A percentile compares a stretch with the other conserved stretches of the same genome.
Evolutionary conservation across 2,113 vertebrate genomes (phyloP).

Genomic region (Pelmatolapia mariae): DNA sequence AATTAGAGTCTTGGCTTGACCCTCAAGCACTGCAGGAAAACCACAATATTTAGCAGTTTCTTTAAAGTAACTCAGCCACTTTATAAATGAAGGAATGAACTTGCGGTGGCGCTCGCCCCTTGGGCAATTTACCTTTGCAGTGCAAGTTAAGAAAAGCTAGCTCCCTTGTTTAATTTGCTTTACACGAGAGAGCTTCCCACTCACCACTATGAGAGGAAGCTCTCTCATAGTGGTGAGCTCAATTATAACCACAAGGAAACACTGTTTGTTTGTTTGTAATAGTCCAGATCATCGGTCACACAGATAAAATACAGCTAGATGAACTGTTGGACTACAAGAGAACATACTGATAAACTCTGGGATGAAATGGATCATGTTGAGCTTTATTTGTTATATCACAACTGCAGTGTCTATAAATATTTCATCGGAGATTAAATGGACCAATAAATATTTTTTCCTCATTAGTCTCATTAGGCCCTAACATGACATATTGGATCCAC

Average conservation of each 20-base stretch:
- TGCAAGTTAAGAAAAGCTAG: constrained; percentile 27
- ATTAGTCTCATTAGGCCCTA: not conserved
- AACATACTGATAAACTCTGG: not conserved
- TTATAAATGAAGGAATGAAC: constrained; percentile 39
- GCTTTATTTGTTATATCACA: not conserved
- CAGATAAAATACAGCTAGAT: not conserved
- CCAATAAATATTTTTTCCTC: not conserved
- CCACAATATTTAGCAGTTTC: not conserved
- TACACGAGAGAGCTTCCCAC: constrained; percentile 22
- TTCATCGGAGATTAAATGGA: constrained; percentile 14
- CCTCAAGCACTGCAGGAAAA: not conserved
- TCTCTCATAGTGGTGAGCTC: not conserved
- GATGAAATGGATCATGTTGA: not conserved
- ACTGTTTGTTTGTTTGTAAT: constrained; percentile 8
- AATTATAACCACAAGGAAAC: not conserved
- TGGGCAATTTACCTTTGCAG: constrained; percentile 31
- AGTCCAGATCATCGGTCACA: constrained; percentile 13
- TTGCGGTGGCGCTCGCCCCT: not conserved
- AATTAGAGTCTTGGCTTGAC: not conserved
- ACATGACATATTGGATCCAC: not conserved
- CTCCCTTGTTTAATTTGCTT: constrained; percentile 36
- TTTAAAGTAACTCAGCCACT: not conserved
- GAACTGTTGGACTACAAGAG: constrained; percentile 12
- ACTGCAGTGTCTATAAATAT: not conserved
- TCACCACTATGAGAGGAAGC: not conserved